Conservation (phyloP, 2,888 invertebrate genomes). For the Protonemura montana region DNA sequence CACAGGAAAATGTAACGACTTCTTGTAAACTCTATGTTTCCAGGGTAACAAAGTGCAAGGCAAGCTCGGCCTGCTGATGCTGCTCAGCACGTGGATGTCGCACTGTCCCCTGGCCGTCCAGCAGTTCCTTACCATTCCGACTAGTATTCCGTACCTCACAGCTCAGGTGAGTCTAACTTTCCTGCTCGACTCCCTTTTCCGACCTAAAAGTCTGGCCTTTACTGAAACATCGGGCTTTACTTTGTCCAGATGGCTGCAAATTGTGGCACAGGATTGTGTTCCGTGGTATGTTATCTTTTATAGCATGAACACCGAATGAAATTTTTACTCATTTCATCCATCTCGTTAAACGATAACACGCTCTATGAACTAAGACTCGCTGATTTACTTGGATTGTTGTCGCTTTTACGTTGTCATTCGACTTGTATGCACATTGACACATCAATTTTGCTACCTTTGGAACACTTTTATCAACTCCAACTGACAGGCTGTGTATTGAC, state of each 20-base stretch:
- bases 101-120: slow-evolving; percentile 85
- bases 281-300: slow-evolving; percentile 39
- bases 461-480: neutral
- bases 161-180: slow-evolving; percentile 59
- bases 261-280: slow-evolving; percentile 44
- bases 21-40: slow-evolving; percentile 28
- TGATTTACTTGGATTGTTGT: neutral
- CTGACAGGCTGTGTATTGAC: neutral
- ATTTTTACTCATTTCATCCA: neutral
- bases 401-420: no score
- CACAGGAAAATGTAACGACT: no score
- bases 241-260: slow-evolving; percentile 43
- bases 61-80: slow-evolving; percentile 88
- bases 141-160: slow-evolving; percentile 85
- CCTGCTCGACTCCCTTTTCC: neutral
- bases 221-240: slow-evolving; percentile 20
- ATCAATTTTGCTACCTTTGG: neutral
- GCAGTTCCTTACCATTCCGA: slow-evolving; percentile 79
- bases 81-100: slow-evolving; percentile 87
- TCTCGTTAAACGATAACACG: neutral
- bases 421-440: no score
- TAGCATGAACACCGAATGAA: slow-evolving; percentile 7
- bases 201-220: neutral
- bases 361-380: neutral
- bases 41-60: slow-evolving; percentile 78